Percentiles rank a stretch among this genome's conserved stretches.
These are phyloP conservation scores for Artibeus lituratus DNA, from an alignment of 2,797 vertebrate genomes.

Conservation along the genomic window DNA sequence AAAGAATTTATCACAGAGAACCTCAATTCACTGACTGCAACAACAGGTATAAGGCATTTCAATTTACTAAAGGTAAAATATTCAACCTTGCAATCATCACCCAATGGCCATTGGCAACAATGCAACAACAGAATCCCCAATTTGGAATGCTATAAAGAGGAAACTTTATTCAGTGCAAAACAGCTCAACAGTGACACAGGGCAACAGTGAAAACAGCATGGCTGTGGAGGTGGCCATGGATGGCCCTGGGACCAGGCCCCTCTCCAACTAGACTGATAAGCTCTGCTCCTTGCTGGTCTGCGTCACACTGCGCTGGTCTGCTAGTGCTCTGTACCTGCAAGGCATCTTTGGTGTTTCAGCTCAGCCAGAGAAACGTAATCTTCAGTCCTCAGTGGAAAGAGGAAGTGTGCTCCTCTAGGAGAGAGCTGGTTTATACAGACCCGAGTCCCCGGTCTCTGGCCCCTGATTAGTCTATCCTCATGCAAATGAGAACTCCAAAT, in stretches of 20 bases:
- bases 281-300: neutral
- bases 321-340: neutral
- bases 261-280: neutral
- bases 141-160: neutral
- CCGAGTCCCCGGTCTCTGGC: neutral
- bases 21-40: neutral
- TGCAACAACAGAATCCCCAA: neutral
- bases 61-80: constrained; percentile 15
- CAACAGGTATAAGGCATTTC: neutral
- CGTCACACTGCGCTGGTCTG: neutral
- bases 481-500: neutral
- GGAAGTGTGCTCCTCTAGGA: neutral
- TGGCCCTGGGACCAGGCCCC: neutral
- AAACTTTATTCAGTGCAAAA: neutral
- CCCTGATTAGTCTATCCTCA: neutral
- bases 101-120: neutral
- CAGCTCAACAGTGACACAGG: neutral
- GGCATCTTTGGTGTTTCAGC: neutral
- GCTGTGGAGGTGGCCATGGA: neutral
- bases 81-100: neutral
- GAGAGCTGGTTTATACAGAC: neutral
- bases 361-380: neutral
- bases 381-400: neutral
- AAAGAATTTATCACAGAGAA: neutral
- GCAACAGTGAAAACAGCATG: neutral